Evolutionary conservation across 2,888 invertebrate genomes (phyloP).

Genomic region (Opisthograptis luteolata): DNA sequence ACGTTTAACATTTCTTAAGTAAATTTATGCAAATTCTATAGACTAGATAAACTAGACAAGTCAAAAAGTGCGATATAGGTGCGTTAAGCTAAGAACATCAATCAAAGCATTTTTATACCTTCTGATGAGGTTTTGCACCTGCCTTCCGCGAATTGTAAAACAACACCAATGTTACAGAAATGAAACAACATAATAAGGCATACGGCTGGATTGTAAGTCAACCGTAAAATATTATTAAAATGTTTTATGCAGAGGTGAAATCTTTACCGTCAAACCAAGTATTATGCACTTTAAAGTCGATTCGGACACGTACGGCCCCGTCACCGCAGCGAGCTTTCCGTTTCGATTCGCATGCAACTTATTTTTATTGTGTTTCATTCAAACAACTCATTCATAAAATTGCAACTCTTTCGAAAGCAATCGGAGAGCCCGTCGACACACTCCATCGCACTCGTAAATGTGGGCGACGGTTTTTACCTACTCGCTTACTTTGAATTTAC

Average conservation of each 20-base stretch:
- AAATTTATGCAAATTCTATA: too few relatives aligned
- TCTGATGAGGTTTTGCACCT: not conserved
- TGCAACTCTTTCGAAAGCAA: constrained; percentile 71
- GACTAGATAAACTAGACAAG: too few relatives aligned
- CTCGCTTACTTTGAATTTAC: constrained; percentile 49
- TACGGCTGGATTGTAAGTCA: constrained; percentile 31
- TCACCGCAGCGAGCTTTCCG: constrained; percentile 54
- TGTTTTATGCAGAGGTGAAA: constrained; percentile 67
- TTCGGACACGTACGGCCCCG: constrained; percentile 53
- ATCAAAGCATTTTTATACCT: too few relatives aligned
- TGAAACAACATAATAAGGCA: constrained; percentile 28
- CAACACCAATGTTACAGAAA: constrained; percentile 35
- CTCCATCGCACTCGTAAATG: constrained; percentile 64
- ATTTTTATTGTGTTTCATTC: constrained; percentile 79
- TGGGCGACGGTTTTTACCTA: constrained; percentile 45
- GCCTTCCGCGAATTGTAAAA: not conserved
- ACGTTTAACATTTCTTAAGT: too few relatives aligned
- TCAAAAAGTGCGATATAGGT: too few relatives aligned
- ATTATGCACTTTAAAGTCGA: constrained; percentile 55
- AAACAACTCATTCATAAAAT: constrained; percentile 83
- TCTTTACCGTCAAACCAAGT: constrained; percentile 54
- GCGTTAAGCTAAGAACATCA: too few relatives aligned
- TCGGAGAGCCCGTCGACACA: constrained; percentile 64
- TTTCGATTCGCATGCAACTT: constrained; percentile 56
- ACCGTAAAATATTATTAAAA: constrained; percentile 55